These are phyloP conservation scores for Choloepus hoffmanni DNA, from an alignment of 2,113 vertebrate species.

Conservation along the genomic window DNA sequence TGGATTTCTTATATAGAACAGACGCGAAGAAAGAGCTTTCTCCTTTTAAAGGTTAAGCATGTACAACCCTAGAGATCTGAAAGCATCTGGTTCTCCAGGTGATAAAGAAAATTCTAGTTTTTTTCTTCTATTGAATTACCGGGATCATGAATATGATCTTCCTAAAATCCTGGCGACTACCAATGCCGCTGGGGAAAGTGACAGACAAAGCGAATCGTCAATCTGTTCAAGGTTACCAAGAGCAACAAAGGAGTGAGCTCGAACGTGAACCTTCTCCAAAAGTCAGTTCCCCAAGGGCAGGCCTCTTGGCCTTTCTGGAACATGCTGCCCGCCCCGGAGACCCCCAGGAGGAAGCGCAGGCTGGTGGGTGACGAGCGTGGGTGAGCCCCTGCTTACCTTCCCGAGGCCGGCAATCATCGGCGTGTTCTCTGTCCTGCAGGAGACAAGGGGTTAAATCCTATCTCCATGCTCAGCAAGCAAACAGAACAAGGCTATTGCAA, in stretches of 20 bases:
- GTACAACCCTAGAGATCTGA: not conserved
- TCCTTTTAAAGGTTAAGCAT: not conserved
- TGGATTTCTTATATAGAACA: not conserved
- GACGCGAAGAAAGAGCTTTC: not conserved
- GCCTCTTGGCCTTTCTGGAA: too few relatives aligned
- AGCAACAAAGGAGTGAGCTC: not conserved
- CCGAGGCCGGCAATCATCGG: conserved; percentile 97
- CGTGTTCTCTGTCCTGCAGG: conserved; percentile 96
- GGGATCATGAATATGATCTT: fast-evolving
- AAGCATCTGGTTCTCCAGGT: not conserved
- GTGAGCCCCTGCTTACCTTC: conserved; percentile 88
- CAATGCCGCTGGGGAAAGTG: not conserved
- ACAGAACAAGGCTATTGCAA: not conserved
- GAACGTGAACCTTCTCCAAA: not conserved
- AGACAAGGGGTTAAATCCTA: not conserved
- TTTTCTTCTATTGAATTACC: fast-evolving
- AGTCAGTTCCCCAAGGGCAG: too few relatives aligned
- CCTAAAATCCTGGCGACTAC: fast-evolving
- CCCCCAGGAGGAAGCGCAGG: not conserved
- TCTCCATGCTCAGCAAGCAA: too few relatives aligned
- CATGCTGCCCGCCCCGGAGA: too few relatives aligned
- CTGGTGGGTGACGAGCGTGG: too few relatives aligned
- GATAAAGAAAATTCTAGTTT: fast-evolving
- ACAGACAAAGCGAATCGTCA: not conserved
- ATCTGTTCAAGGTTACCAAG: fast-evolving